Evolutionary conservation across 2,888 invertebrate genomes (phyloP).

Genomic region (Cryptosula pallasiana): DNA sequence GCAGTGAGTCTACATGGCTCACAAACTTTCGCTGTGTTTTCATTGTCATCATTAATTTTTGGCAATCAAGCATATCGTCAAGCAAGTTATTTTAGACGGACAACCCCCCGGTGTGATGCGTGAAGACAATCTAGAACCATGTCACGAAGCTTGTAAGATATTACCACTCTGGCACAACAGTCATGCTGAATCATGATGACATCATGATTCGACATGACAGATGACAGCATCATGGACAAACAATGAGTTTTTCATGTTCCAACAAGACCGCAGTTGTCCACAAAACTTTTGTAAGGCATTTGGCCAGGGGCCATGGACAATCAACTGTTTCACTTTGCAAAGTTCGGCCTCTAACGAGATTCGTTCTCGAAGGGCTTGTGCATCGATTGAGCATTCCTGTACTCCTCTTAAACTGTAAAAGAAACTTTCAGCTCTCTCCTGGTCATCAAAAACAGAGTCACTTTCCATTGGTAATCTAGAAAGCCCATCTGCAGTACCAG

Average conservation of each 20-base stretch:
- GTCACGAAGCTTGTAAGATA: background rate
- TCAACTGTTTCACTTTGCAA: background rate
- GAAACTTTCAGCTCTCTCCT: too few species aligned
- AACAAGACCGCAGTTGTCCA: background rate
- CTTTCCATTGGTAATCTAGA: background rate
- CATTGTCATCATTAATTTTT: background rate
- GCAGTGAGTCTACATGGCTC: background rate
- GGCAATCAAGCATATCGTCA: background rate
- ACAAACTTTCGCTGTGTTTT: background rate
- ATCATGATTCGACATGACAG: too few species aligned
- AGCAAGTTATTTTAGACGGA: background rate
- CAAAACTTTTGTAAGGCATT: background rate
- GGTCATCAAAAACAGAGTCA: background rate
- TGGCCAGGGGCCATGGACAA: background rate
- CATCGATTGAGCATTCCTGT: too few species aligned
- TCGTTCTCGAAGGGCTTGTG: background rate
- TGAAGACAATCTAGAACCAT: background rate
- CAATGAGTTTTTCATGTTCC: background rate
- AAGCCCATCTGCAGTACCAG: background rate
- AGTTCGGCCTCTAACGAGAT: background rate
- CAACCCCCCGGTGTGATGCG: background rate
- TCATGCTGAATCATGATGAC: background rate
- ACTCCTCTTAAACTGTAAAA: too few species aligned
- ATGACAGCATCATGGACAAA: background rate
- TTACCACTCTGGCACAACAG: background rate